Percentiles rank a stretch among this genome's conserved stretches.
Conservation (phyloP, 2,113 vertebrate genomes). For the Ibidorhyncha struthersii region DNA sequence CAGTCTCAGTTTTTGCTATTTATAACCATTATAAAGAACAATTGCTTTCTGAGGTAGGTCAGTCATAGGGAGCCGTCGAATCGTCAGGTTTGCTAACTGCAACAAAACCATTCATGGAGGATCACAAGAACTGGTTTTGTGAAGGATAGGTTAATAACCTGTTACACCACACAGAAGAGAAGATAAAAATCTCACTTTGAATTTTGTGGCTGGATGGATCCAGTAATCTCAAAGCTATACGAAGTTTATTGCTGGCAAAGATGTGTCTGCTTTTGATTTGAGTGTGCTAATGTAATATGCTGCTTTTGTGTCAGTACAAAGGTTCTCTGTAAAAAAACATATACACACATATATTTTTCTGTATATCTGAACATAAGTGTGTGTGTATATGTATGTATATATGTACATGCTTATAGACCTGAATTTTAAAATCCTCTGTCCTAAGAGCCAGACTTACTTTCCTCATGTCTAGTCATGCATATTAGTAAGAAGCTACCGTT, state of each 20-base stretch:
- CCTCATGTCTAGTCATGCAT: neutral
- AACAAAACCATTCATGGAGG: slow-evolving; percentile 15
- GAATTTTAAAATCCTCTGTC: neutral
- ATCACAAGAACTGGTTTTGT: slow-evolving; percentile 37
- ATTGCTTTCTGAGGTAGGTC: slow-evolving; percentile 32
- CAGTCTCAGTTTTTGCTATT: neutral
- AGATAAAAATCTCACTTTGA: slow-evolving; percentile 33
- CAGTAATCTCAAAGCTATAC: neutral
- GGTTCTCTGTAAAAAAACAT: neutral
- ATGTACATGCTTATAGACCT: neutral
- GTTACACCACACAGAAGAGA: slow-evolving; percentile 37
- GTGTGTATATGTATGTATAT: neutral
- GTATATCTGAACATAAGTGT: neutral
- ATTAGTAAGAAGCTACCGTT: neutral
- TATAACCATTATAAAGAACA: neutral
- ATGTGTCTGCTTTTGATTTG: neutral
- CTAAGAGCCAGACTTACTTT: neutral
- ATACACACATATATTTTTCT: neutral
- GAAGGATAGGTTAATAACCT: slow-evolving; percentile 47
- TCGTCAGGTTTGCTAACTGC: slow-evolving; percentile 30
- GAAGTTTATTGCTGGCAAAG: slow-evolving; percentile 2
- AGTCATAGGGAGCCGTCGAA: neutral
- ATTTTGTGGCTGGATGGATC: slow-evolving; percentile 39
- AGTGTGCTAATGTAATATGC: neutral
- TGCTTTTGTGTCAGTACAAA: neutral